phyloP scores from a whole-genome alignment of 2,888 invertebrate genomes.

The Andrena marginata region DNA sequence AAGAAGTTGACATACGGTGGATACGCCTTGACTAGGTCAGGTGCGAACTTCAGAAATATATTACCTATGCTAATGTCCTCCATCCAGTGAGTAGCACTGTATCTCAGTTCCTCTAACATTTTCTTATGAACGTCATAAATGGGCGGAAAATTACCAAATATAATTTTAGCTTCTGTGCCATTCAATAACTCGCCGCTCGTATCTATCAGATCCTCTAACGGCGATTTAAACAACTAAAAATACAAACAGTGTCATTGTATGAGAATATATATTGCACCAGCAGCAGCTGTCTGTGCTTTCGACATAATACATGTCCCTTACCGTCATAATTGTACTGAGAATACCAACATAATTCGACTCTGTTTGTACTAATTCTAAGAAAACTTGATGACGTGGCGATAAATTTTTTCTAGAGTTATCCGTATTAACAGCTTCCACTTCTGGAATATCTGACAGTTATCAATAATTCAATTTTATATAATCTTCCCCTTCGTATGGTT shows the following conservation, averaged over 20 bases:
- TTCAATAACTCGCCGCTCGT: constrained; percentile 90
- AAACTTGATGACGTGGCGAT: constrained; percentile 93
- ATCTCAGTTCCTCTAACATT: constrained; percentile 88
- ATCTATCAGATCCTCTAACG: constrained; percentile 93
- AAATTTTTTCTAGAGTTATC: constrained; percentile 90
- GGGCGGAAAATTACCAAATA: constrained; percentile 97
- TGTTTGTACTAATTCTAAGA: constrained; percentile 97
- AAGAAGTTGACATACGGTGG: constrained; percentile 99
- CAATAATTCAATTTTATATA: constrained; percentile 72
- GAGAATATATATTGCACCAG: background rate
- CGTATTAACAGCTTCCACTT: constrained; percentile 86
- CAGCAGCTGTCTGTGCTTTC: background rate
- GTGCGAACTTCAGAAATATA: constrained; percentile 94
- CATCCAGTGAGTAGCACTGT: constrained; percentile 91
- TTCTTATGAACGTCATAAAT: constrained; percentile 97
- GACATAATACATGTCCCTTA: constrained; percentile 83
- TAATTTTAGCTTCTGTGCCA: constrained; percentile 96
- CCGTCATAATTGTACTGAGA: constrained; percentile 96
- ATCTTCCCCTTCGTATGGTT: constrained; percentile 79
- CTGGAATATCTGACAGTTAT: constrained; percentile 83
- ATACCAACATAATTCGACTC: constrained; percentile 99
- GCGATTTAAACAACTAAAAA: constrained; percentile 95
- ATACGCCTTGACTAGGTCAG: constrained; percentile 96
- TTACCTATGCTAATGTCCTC: constrained; percentile 95
- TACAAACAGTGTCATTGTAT: constrained; percentile 29